phyloP scores from a whole-genome alignment of 2,113 vertebrate species.

The Sapayoa aenigma region DNA sequence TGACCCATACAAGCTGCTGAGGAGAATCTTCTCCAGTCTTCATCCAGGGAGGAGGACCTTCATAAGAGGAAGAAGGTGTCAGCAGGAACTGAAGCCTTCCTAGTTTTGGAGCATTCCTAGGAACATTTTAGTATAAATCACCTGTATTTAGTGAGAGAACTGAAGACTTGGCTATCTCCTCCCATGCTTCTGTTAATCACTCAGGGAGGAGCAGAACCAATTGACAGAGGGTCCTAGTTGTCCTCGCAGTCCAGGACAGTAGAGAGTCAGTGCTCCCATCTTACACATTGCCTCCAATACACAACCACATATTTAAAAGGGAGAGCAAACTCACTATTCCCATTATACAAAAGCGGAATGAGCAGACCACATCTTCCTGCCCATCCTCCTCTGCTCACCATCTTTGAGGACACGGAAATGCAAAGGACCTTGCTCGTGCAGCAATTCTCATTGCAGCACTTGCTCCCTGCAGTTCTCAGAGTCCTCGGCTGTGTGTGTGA shows the following conservation, averaged over 20 bases:
- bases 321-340: not conserved
- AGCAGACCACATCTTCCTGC: not conserved
- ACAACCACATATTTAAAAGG: not conserved
- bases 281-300: fast-evolving
- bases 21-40: not conserved
- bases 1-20: not conserved
- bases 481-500: not conserved
- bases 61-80: not conserved
- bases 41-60: not conserved
- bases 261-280: not conserved
- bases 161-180: not conserved
- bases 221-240: not conserved
- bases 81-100: not conserved
- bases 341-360: not conserved
- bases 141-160: not conserved
- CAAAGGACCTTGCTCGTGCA: not conserved
- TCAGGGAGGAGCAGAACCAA: not conserved
- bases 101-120: not conserved
- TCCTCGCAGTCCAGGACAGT: not conserved
- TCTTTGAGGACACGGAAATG: not conserved
- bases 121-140: not conserved
- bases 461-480: too few species aligned
- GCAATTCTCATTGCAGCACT: too few species aligned
- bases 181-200: not conserved
- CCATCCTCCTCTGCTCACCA: not conserved